phyloP scores from a whole-genome alignment of 2,113 vertebrate genomes.

The Bujurquina vittata region DNA sequence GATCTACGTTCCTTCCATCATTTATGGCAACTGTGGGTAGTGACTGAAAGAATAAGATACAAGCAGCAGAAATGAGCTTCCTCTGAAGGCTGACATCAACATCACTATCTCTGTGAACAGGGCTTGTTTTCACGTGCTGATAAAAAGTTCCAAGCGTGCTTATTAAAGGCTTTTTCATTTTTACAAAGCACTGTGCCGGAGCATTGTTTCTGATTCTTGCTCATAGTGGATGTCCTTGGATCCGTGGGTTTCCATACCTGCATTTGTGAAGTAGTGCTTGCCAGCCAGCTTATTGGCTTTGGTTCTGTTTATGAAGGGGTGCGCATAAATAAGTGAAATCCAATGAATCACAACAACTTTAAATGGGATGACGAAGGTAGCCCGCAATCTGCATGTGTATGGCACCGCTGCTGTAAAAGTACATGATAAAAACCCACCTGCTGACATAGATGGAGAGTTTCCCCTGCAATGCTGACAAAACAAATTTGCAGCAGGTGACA shows the following conservation, averaged over 20 bases:
- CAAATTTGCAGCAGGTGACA: constrained; percentile 28
- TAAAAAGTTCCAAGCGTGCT: background rate
- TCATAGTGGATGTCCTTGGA: background rate
- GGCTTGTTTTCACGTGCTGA: background rate
- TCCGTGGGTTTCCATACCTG: background rate
- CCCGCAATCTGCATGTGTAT: background rate
- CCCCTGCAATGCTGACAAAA: constrained; percentile 2
- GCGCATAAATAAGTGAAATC: background rate
- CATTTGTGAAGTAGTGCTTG: background rate
- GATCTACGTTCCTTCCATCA: background rate
- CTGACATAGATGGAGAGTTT: constrained; percentile 19
- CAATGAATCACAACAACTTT: background rate
- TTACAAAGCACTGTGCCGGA: background rate
- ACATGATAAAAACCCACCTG: constrained; percentile 14
- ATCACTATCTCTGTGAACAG: background rate
- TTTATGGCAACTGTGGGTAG: background rate
- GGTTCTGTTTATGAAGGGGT: background rate
- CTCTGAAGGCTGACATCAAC: background rate
- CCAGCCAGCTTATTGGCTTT: background rate
- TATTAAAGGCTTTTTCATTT: background rate
- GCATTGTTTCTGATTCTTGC: background rate
- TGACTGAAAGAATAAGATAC: background rate
- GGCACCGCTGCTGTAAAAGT: background rate
- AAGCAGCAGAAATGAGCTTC: background rate
- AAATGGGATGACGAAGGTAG: background rate